Base-by-base conservation (phyloP, 2,888 invertebrate species). In the Pandemis cinnamomeana region DNA sequence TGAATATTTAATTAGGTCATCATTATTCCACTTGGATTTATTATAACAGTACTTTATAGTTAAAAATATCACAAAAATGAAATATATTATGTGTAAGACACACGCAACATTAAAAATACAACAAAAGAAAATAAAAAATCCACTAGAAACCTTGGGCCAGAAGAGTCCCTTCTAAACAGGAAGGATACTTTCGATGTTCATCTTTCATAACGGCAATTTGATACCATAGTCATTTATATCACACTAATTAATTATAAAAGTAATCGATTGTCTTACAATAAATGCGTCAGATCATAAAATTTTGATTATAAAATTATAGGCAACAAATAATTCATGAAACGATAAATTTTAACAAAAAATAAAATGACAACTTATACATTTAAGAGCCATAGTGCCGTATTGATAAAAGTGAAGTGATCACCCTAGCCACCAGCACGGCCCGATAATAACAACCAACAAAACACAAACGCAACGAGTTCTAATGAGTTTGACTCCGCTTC, bases 61-160 rank as follows among this genome's bases (percentile, higher is more conserved):
- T 94, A 94, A 94, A 94, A 94, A 94, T 94, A 94, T 94, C 94
- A 94, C 94, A 94, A 94, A 92, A 94, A 94, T 93, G 94, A 94
- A 94, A 94, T 93, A 94, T 94, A 93, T 94, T 94, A 94, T 94
- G 94, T 94, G 94, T 94, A 93, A 94, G 94, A 93, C 94, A 94
- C 94, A 94, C 94, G 92, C 93, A 94, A 94, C 93, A 93, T 92
- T 92, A 93, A 90, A 92, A 94, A 93, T 93, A 94, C 92, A 94
- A 94, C 94, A 93, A 94, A 93, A 89, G 89, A 91, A 93, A 89
- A 92, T 92, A 93, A 92, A 93, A 92, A 92, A 94, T 93, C 93
- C 93, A 92, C 93, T 94, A 94, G 91, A 94, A 94, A 94, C 92
- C 87, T 92, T 91, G 94, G 94, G 93, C 91, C 93, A 86, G 94